Conservation (phyloP, 2,888 invertebrate genomes). For the Melinopterus prodromus region DNA sequence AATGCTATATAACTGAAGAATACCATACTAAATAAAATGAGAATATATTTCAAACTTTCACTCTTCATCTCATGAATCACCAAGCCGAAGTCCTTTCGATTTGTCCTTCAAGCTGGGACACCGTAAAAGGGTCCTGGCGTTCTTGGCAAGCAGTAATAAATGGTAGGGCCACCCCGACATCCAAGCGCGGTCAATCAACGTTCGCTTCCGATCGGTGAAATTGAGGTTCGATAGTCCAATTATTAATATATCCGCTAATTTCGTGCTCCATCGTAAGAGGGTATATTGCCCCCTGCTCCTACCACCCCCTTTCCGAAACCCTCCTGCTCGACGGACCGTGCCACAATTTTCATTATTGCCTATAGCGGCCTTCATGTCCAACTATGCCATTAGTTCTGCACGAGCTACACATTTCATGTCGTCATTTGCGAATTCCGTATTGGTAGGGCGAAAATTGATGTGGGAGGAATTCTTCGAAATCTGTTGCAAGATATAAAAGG, state of each 20-base stretch:
- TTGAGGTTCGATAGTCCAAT: slow-evolving; percentile 44
- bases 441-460: neutral
- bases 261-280: neutral
- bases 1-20: too few relatives aligned
- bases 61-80: neutral
- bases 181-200: slow-evolving; percentile 46
- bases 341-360: neutral
- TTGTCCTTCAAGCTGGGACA: neutral
- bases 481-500: too few relatives aligned
- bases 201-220: slow-evolving; percentile 45
- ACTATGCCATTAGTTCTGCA: neutral
- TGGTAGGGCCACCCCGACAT: slow-evolving; percentile 28
- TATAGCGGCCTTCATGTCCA: neutral
- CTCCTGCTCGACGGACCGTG: neutral
- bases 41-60: neutral
- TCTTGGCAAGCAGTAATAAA: slow-evolving; percentile 28
- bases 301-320: neutral
- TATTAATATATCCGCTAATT: slow-evolving; percentile 45
- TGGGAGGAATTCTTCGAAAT: too few relatives aligned
- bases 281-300: neutral
- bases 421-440: neutral
- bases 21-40: too few relatives aligned
- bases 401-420: neutral
- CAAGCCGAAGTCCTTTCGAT: neutral
- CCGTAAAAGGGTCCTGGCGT: neutral